phyloP scores from a whole-genome alignment of 37 sponge, comb jelly and placozoan species.

The Aplysina aerophoba region DNA sequence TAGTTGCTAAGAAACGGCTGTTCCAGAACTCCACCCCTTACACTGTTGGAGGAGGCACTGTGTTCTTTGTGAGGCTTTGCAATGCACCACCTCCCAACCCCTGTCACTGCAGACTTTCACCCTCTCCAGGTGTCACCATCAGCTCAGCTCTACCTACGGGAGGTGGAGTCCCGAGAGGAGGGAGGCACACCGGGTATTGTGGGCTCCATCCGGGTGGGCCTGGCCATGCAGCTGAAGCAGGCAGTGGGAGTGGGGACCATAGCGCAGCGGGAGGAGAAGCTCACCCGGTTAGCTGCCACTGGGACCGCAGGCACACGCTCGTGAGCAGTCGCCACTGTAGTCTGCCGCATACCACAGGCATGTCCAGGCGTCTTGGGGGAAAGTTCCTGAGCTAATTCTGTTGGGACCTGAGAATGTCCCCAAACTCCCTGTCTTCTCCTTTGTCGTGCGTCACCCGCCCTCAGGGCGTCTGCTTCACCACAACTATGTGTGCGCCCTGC shows the following conservation, averaged over 20 bases:
- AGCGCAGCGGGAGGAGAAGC: constrained; percentile 44
- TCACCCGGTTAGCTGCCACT: neutral
- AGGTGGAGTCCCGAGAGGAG: constrained; percentile 84
- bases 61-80: constrained; percentile 80
- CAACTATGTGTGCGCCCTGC: constrained; percentile 85
- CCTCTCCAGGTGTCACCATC: constrained; percentile 59
- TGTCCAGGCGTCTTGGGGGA: constrained; percentile 16
- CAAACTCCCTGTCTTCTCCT: constrained; percentile 88
- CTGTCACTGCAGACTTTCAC: neutral
- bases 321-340: neutral
- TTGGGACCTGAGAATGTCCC: constrained; percentile 53
- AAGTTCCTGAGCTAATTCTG: constrained; percentile 45
- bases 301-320: too few species aligned
- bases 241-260: constrained; percentile 60
- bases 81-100: neutral
- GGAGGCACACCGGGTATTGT: constrained; percentile 91
- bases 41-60: constrained; percentile 88
- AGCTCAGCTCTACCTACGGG: constrained; percentile 73
- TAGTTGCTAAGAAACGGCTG: constrained; percentile 86
- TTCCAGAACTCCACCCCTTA: constrained; percentile 68
- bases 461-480: constrained; percentile 79
- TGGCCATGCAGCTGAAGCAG: constrained; percentile 84
- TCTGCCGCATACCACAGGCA: neutral
- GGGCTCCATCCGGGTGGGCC: constrained; percentile 83
- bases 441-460: constrained; percentile 71